Percentiles rank a stretch among this genome's conserved stretches.
Evolutionary conservation across 2,113 vertebrate genomes (phyloP).

Genomic region (Taurulus bubalis): DNA sequence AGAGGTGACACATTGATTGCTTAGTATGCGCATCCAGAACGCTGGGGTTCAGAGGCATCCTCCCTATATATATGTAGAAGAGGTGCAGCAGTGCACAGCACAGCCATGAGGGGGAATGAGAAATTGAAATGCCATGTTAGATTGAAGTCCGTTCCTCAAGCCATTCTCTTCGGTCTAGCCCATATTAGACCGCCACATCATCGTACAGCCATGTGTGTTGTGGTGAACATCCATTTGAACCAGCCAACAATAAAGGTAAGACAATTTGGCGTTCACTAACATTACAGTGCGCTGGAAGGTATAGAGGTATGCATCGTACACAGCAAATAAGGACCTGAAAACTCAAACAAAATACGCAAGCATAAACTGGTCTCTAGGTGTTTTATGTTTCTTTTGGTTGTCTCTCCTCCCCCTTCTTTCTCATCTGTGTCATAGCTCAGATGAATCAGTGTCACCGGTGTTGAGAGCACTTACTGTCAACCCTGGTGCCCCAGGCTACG

Average conservation of each 20-base stretch:
- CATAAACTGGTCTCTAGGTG: conserved; percentile 34
- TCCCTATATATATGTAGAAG: conserved; percentile 85
- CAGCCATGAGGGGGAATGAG: conserved; percentile 74
- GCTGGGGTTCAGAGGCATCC: conserved; percentile 78
- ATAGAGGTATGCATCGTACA: conserved; percentile 9
- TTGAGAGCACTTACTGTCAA: conserved; percentile 90
- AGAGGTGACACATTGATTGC: conserved; percentile 87
- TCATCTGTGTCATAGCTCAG: conserved; percentile 84
- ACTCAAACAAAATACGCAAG: conserved; percentile 10
- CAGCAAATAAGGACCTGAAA: neutral
- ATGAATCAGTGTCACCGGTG: conserved; percentile 88
- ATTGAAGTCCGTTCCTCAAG: conserved; percentile 77
- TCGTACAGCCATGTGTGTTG: conserved; percentile 30
- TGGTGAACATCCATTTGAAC: conserved; percentile 8
- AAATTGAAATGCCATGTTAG: conserved; percentile 86
- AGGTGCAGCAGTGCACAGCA: conserved; percentile 76
- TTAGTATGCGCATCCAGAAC: conserved; percentile 85
- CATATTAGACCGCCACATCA: conserved; percentile 48
- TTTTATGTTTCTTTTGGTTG: conserved; percentile 46
- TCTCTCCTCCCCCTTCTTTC: conserved; percentile 57
- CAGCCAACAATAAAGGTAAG: conserved; percentile 16
- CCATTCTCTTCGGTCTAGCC: conserved; percentile 58
- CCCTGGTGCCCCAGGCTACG: conserved; percentile 83
- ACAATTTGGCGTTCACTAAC: neutral
- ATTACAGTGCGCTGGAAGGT: neutral